Percentiles rank a stretch among this genome's conserved stretches.
Conservation (phyloP, 2,797 vertebrate species). For the Rhynchotus rufescens region DNA sequence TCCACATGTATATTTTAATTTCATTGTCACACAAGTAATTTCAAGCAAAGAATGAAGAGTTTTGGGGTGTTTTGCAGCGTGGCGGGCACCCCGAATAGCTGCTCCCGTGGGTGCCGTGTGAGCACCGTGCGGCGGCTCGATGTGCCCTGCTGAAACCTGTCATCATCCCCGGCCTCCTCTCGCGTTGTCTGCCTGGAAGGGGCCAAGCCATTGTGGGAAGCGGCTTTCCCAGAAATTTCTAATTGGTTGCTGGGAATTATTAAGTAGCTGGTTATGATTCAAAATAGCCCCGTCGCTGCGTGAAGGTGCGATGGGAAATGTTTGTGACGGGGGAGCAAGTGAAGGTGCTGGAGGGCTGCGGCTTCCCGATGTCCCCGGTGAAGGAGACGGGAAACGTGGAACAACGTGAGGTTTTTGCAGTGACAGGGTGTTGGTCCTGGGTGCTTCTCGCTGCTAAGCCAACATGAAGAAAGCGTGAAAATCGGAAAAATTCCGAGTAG, state of each 20-base stretch:
- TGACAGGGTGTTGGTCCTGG: background rate
- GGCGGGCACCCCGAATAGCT: background rate
- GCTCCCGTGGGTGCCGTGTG: background rate
- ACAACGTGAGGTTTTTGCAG: background rate
- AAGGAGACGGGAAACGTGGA: background rate
- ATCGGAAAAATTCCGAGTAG: accelerated
- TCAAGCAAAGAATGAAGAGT: background rate
- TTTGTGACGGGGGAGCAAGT: background rate
- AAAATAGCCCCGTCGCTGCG: background rate
- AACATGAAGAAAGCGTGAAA: background rate
- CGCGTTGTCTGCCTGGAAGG: slow-evolving; percentile 48
- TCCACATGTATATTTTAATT: background rate
- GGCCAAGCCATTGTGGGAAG: background rate
- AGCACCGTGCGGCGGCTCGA: background rate
- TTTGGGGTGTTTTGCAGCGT: background rate
- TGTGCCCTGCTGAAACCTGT: slow-evolving; percentile 56
- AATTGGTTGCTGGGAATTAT: slow-evolving; percentile 46
- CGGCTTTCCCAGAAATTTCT: slow-evolving; percentile 44
- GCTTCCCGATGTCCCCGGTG: background rate
- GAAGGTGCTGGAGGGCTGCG: background rate
- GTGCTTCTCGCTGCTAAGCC: background rate
- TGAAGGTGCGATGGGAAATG: background rate
- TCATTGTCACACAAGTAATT: background rate
- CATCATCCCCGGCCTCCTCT: slow-evolving; percentile 39
- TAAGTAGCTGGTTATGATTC: slow-evolving; percentile 14